Base-by-base conservation (phyloP, 1,140 invertebrate species). In the Brachionus koreanus region DNA sequence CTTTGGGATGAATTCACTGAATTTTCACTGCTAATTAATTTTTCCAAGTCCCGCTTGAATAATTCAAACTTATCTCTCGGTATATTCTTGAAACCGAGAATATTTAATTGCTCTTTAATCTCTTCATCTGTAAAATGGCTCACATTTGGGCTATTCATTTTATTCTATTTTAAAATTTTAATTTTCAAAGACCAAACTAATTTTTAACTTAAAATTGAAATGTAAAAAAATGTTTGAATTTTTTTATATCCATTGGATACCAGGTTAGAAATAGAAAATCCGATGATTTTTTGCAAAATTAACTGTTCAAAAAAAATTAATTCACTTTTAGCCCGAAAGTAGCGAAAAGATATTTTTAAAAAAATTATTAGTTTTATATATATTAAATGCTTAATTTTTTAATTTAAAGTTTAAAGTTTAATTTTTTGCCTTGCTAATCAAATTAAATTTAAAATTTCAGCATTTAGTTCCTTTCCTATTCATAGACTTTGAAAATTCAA, bases 241-340 rank as follows among this genome's bases (percentile, higher is more conserved):
- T 37, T 69, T 69, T 69, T n/a, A 69, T 69, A 69, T 69, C 65
- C 65, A 69, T 69, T 69, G 65, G 65, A 69, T 37, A 69, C 65
- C 12, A 39, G 65, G 33, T 69, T 69, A 37, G 7, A 33, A 49
- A 49, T 13, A 49, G 43, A 49, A 49, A 49, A 49, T 49, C 43
- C 13, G 57, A 63, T 25, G 23, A 65, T 23, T 69, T 42, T 33
- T 33, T 33, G 25, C 63, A 65, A 65, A 65, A 65, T 57, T 57
- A 57, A 57, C 16, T 57, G 23, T 19, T 12, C 43, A 10, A 12
- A 12, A 12, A 10, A 46, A 46, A n/a, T n/a, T n/a, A n/a, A n/a
- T n/a, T n/a, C n/a, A n/a, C n/a, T n/a, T n/a, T n/a, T n/a, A n/a
- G n/a, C n/a, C n/a, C n/a, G n/a, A n/a, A n/a, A n/a, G n/a, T n/a